phyloP scores from a whole-genome alignment of 1,140 invertebrate species.

The Phthorimaea operculella region DNA sequence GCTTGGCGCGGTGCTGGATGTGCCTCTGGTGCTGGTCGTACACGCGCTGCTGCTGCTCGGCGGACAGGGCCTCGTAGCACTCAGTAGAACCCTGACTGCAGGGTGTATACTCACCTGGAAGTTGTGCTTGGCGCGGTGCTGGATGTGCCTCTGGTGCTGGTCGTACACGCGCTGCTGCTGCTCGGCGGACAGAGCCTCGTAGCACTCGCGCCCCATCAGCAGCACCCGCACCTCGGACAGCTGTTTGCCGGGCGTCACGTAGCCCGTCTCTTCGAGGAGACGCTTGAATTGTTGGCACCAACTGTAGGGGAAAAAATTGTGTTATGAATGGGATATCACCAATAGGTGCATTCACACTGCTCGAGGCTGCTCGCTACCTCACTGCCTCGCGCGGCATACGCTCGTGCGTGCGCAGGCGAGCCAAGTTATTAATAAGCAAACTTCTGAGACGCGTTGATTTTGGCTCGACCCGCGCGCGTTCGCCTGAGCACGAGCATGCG shows the following conservation, averaged over 20 bases:
- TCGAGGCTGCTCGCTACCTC: too few species aligned
- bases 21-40: constrained; percentile 96
- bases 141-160: constrained; percentile 92
- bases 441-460: too few species aligned
- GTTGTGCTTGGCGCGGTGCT: constrained; percentile 91
- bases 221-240: constrained; percentile 92
- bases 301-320: constrained; percentile 49
- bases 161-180: constrained; percentile 96
- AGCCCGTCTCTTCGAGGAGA: constrained; percentile 92
- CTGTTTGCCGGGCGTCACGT: constrained; percentile 93
- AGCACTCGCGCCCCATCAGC: constrained; percentile 96
- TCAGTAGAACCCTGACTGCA: too few species aligned
- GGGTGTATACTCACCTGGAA: constrained; percentile 77
- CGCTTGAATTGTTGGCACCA: constrained; percentile 95
- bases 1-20: constrained; percentile 90
- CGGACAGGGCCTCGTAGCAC: constrained; percentile 91
- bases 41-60: constrained; percentile 91
- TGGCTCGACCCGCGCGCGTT: too few species aligned
- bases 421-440: too few species aligned
- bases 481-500: too few species aligned
- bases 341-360: too few species aligned
- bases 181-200: constrained; percentile 88
- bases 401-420: too few species aligned
- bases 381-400: too few species aligned
- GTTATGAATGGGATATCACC: too few species aligned